phyloP scores from a whole-genome alignment of 2,797 vertebrate genomes.

The Phyllotis vaccarum region DNA sequence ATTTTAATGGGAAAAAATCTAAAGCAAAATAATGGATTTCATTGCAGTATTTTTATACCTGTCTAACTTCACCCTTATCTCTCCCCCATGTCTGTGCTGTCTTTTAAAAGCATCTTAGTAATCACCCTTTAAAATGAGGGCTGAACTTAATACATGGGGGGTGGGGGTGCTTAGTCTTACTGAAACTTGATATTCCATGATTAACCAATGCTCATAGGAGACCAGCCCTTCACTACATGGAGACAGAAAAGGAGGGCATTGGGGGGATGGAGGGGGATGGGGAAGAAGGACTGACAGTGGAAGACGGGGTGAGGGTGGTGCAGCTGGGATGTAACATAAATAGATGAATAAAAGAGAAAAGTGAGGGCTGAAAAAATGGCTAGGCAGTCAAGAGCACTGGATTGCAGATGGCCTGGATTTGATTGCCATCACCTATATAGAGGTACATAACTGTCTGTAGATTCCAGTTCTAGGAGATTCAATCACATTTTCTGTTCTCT shows the following conservation, averaged over 20 bases:
- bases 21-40: background rate
- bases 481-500: background rate
- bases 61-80: background rate
- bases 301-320: too few relatives aligned
- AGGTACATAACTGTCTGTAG: background rate
- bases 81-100: background rate
- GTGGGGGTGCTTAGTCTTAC: too few relatives aligned
- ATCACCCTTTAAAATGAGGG: background rate
- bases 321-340: too few relatives aligned
- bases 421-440: background rate
- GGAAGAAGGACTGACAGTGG: too few relatives aligned
- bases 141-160: too few relatives aligned
- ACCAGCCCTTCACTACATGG: too few relatives aligned
- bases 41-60: background rate
- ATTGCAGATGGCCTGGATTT: background rate
- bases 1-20: background rate
- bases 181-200: too few relatives aligned
- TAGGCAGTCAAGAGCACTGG: background rate
- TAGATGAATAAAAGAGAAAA: too few relatives aligned
- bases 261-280: too few relatives aligned
- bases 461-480: background rate
- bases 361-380: background rate
- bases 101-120: background rate
- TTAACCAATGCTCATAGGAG: too few relatives aligned
- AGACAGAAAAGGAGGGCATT: too few relatives aligned